Evolutionary conservation across 2,888 invertebrate genomes (phyloP), one percentile per base, ranked within the genome.

Genomic region (Junonia oenone): DNA sequence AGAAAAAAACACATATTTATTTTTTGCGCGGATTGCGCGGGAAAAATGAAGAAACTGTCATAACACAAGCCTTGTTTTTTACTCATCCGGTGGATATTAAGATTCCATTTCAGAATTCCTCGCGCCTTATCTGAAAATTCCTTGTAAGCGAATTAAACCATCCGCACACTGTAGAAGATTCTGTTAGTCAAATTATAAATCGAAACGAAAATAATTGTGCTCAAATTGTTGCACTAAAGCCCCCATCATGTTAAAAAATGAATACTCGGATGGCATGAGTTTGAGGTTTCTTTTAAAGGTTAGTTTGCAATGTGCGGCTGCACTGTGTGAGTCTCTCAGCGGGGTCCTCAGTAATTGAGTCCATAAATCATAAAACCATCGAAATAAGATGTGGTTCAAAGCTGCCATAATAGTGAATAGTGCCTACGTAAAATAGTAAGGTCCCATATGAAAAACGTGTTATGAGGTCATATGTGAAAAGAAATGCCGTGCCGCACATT

Each of bases 321-420:
- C 2, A 33, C 11, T n/a, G 11, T 26, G 58, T 55, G 59, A 57
- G n/a, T n/a, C 51, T 59, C 64, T 64, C 82, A 68, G 75, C 76
- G 68, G 79, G 83, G 68, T 71, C 68, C 68, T 68, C 60, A 70
- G 68, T 83, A 83, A 87, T 87, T 86, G 85, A 78, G 74, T 65
- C 69, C 76, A 83, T 87, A 87, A 87, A 87, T 87, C 87, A 81
- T 63, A 67, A 45, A 55, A 61, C 70, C 76, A 76, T 79, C 76
- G 78, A 78, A 84, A 83, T 80, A 75, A 82, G 80, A 81, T 73
- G 77, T 63, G 62, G 58, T 61, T 61, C 55, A 56, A 45, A 48
- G 47, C 33, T 56, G 37, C 52, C 33, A 45, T 53, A 54, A 58
- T 61, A 48, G 59, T 50, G 56, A 57, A 59, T 59, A 58, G 60